phyloP scores from a whole-genome alignment of 2,888 invertebrate genomes.

The Cotesia congregata region DNA sequence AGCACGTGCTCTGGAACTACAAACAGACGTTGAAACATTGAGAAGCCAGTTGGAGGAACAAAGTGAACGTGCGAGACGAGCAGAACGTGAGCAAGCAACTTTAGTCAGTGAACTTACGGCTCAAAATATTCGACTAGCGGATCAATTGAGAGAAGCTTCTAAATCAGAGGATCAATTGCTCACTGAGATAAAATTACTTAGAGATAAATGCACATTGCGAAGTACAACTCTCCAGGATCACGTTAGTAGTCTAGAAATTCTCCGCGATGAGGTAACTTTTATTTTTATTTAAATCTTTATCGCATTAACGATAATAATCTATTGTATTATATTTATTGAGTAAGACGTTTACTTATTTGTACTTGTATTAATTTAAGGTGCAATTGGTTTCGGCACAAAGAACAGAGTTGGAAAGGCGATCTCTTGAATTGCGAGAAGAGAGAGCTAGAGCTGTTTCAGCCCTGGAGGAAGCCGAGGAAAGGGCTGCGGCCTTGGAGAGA shows the following conservation, averaged over 20 bases:
- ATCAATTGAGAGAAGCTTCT: slow-evolving; percentile 87
- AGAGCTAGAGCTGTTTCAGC: slow-evolving; percentile 84
- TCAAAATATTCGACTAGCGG: slow-evolving; percentile 89
- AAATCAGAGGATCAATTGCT: slow-evolving; percentile 84
- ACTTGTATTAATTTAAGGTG: slow-evolving; percentile 71
- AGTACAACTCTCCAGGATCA: slow-evolving; percentile 88
- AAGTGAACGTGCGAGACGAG: slow-evolving; percentile 71
- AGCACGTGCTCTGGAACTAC: slow-evolving; percentile 86
- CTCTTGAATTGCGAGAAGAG: slow-evolving; percentile 83
- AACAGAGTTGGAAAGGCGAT: slow-evolving; percentile 85
- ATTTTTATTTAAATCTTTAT: background rate
- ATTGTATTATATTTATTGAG: background rate
- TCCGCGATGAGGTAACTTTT: slow-evolving; percentile 82
- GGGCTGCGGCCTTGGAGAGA: slow-evolving; percentile 87
- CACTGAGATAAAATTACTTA: slow-evolving; percentile 84
- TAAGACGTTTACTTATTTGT: background rate
- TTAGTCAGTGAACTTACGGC: slow-evolving; percentile 88
- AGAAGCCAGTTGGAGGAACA: slow-evolving; percentile 80
- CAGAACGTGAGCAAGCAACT: slow-evolving; percentile 84
- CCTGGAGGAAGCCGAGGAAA: slow-evolving; percentile 91
- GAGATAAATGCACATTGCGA: slow-evolving; percentile 87
- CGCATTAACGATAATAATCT: background rate
- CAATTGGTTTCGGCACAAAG: slow-evolving; percentile 87
- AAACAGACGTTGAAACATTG: slow-evolving; percentile 88
- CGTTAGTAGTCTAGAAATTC: slow-evolving; percentile 87